Evolutionary conservation across 2,113 vertebrate genomes (phyloP).

Genomic region (Dinomys branickii): DNA sequence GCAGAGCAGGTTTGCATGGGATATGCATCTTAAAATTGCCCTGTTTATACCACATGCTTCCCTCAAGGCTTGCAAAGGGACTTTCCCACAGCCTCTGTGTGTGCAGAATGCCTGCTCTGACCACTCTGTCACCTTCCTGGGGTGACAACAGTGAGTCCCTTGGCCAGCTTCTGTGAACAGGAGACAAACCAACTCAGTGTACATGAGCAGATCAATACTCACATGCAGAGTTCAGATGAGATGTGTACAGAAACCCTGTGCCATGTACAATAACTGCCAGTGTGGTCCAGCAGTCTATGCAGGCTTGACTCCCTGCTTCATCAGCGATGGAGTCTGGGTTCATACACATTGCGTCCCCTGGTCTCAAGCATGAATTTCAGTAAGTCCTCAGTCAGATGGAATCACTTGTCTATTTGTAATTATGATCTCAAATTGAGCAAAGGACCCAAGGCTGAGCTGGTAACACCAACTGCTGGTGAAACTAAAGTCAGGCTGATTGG

Average conservation of each 20-base stretch:
- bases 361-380: neutral
- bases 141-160: neutral
- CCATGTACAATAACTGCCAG: no score
- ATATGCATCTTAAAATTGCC: no score
- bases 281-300: neutral
- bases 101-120: neutral
- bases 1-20: neutral
- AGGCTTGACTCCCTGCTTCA: neutral
- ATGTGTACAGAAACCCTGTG: neutral
- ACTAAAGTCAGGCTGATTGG: neutral
- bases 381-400: neutral
- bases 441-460: neutral
- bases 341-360: neutral
- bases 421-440: neutral
- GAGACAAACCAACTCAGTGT: neutral
- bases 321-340: neutral
- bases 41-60: neutral
- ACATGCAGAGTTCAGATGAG: neutral
- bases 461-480: neutral
- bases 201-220: neutral
- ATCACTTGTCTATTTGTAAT: neutral
- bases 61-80: neutral
- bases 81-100: neutral
- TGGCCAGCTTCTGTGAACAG: neutral
- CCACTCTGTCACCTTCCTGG: neutral